Evolutionary conservation across 2,113 vertebrate genomes (phyloP).

Genomic region (Peromyscus leucopus): DNA sequence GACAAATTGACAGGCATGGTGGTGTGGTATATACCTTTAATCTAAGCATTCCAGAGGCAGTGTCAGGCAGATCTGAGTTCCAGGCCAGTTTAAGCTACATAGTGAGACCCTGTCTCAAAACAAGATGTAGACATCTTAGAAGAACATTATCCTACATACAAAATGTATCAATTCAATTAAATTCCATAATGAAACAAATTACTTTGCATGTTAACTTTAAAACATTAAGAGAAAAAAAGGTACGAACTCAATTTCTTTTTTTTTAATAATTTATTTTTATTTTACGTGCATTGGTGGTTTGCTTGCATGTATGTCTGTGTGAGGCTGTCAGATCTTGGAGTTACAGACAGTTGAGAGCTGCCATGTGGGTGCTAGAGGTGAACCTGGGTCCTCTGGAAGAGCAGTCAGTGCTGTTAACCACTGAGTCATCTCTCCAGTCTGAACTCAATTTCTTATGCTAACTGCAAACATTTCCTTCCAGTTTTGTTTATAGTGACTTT

Average conservation of each 20-base stretch:
- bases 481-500: background rate
- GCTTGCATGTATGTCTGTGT: too few relatives aligned
- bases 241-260: too few relatives aligned
- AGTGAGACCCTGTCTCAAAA: background rate
- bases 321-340: too few relatives aligned
- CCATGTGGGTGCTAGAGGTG: too few relatives aligned
- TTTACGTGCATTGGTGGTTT: too few relatives aligned
- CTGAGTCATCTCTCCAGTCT: too few relatives aligned
- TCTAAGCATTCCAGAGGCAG: background rate
- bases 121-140: background rate
- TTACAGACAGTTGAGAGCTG: too few relatives aligned
- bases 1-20: background rate
- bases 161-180: background rate
- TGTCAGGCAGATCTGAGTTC: background rate
- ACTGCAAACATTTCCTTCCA: constrained; percentile 6
- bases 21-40: background rate
- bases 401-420: too few relatives aligned
- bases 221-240: too few relatives aligned
- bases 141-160: background rate
- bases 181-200: background rate
- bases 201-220: background rate
- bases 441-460: background rate
- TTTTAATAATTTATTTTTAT: too few relatives aligned
- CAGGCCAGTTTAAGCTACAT: background rate
- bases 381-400: too few relatives aligned